Conservation (phyloP, 2,797 vertebrate species). For the Myotis findleyi region DNA sequence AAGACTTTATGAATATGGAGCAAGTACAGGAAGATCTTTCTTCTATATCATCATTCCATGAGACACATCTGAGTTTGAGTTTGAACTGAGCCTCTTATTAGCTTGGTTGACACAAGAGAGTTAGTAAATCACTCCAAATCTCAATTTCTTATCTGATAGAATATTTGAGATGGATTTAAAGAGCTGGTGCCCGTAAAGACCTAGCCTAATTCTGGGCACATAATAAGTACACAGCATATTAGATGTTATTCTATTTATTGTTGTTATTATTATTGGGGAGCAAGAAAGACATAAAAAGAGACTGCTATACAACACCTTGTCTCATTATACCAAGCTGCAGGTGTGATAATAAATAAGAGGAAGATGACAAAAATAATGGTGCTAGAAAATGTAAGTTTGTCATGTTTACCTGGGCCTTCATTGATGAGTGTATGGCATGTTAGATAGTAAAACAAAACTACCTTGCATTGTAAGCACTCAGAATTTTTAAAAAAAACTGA, state of each 20-base stretch:
- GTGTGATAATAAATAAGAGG: not conserved
- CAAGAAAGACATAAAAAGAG: conserved; percentile 2
- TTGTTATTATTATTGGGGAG: not conserved
- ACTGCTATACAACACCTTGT: not conserved
- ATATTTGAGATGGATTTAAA: not conserved
- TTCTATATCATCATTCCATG: not conserved
- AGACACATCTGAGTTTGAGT: not conserved
- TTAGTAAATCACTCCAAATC: not conserved
- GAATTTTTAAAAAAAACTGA: not conserved
- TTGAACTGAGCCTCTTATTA: not conserved
- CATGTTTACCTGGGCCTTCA: not conserved
- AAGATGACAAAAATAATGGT: not conserved
- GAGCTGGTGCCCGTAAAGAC: not conserved
- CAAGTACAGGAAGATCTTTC: not conserved
- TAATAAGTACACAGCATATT: not conserved
- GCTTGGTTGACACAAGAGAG: not conserved
- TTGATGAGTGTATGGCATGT: not conserved
- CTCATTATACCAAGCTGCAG: not conserved
- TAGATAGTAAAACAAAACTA: not conserved
- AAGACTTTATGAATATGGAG: not conserved
- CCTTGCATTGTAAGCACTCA: not conserved
- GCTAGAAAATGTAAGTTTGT: not conserved
- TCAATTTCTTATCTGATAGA: not conserved
- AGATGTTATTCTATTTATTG: not conserved
- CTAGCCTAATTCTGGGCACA: not conserved